phyloP scores from a whole-genome alignment of 2,888 invertebrate species.

The Crioceris asparagi region DNA sequence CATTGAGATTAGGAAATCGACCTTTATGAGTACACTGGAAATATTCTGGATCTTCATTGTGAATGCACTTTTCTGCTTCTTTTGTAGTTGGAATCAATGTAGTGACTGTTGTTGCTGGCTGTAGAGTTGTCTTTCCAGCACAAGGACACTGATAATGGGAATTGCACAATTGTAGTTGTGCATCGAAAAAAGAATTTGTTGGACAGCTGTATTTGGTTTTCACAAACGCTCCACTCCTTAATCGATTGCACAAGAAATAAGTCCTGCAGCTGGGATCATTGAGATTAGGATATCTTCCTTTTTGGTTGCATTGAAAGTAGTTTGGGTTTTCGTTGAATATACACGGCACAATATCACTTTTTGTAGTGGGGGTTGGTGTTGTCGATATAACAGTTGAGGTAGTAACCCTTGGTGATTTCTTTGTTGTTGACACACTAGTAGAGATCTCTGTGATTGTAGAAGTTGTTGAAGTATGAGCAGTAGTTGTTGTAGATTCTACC shows the following conservation, averaged over 20 bases:
- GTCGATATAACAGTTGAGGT: neutral
- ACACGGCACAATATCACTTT: slow-evolving; percentile 1
- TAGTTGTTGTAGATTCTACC: neutral
- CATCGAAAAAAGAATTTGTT: slow-evolving; percentile 32
- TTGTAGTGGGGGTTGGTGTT: neutral
- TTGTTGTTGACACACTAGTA: slow-evolving; percentile 2
- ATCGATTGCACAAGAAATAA: slow-evolving; percentile 37
- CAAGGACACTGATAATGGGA: slow-evolving; percentile 35
- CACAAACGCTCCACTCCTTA: slow-evolving; percentile 28
- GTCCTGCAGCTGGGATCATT: slow-evolving; percentile 25
- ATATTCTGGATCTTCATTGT: slow-evolving; percentile 4
- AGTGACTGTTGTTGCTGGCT: neutral
- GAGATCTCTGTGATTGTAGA: slow-evolving; percentile 4
- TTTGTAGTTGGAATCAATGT: neutral
- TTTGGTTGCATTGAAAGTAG: slow-evolving; percentile 12
- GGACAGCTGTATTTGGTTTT: slow-evolving; percentile 23
- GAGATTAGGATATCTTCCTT: slow-evolving; percentile 15
- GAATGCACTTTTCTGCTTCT: neutral
- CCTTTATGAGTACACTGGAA: slow-evolving; percentile 32
- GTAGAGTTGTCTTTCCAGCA: neutral
- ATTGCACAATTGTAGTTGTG: slow-evolving; percentile 34
- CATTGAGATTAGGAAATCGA: slow-evolving; percentile 36
- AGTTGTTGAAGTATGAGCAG: neutral
- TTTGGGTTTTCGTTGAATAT: slow-evolving; percentile 8
- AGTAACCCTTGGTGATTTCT: slow-evolving; percentile 7